These are phyloP conservation scores for Parazoanthus swiftii DNA, from an alignment of 92 coral and sea anemone genomes.

Conservation along the genomic window DNA sequence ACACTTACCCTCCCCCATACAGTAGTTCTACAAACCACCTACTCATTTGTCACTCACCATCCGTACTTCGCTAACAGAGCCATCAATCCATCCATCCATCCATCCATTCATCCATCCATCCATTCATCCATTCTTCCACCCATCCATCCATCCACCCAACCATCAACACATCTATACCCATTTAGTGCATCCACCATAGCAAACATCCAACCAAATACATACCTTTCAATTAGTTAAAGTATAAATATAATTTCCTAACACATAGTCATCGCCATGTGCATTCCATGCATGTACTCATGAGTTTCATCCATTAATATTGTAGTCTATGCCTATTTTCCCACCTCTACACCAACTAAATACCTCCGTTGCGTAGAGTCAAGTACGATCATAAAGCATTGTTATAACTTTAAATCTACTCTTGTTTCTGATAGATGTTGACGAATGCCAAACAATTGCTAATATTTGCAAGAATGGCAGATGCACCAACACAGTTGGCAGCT, in stretches of 20 bases:
- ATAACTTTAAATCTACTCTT: background rate
- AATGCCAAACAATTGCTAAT: constrained; percentile 64
- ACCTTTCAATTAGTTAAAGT: too few relatives aligned
- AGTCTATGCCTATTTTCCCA: background rate
- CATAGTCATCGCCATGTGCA: background rate
- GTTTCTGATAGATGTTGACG: constrained; percentile 66
- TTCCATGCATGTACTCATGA: background rate
- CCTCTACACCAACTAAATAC: background rate
- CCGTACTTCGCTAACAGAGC: too few relatives aligned
- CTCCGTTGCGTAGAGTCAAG: background rate
- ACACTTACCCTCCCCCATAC: too few relatives aligned
- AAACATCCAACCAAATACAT: background rate
- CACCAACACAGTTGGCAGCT: constrained; percentile 79
- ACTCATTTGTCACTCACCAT: too few relatives aligned
- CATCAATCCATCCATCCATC: too few relatives aligned
- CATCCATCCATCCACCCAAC: background rate
- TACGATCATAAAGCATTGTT: background rate
- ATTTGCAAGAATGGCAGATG: constrained; percentile 95
- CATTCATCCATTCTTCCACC: too few relatives aligned
- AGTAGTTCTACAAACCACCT: too few relatives aligned
- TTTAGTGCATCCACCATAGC: background rate
- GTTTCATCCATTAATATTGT: too few relatives aligned
- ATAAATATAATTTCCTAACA: background rate
- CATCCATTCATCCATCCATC: too few relatives aligned
- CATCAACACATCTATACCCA: background rate